Evolutionary conservation across 30 jellyfish, hydroid and myxozoan genomes (phyloP).

Genomic region (Pelagia noctiluca): DNA sequence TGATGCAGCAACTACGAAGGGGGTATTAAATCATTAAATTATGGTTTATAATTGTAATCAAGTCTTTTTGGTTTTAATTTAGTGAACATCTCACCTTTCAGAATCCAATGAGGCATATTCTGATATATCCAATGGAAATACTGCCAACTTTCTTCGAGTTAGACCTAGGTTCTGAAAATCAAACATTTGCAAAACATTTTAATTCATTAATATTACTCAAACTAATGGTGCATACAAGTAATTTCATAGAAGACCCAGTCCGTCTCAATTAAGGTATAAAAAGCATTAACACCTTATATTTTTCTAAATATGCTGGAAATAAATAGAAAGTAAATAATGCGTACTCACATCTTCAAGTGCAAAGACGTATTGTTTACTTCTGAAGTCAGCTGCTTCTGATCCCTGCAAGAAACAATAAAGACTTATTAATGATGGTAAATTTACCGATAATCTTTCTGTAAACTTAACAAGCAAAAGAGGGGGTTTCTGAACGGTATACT

Average conservation of each 20-base stretch:
- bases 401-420: conserved; percentile 15
- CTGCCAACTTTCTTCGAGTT: conserved; percentile 56
- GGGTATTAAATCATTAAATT: no score
- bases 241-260: no score
- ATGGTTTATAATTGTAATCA: background rate
- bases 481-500: background rate
- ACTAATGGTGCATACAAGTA: no score
- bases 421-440: background rate
- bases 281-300: background rate
- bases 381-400: conserved; percentile 31
- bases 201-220: no score
- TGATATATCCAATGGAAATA: conserved; percentile 58
- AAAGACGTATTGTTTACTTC: conserved; percentile 56
- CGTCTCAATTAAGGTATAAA: no score
- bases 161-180: conserved; percentile 57
- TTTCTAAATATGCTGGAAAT: background rate
- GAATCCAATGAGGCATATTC: conserved; percentile 48
- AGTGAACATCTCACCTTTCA: conserved; percentile 48
- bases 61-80: background rate
- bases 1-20: no score
- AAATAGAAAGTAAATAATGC: no score
- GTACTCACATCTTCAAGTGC: conserved; percentile 70
- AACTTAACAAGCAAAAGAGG: background rate
- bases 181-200: background rate
- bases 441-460: background rate